A percentile compares a stretch with the other conserved stretches of the same genome.
These are phyloP conservation scores for Diplodus sargus DNA, from an alignment of 2,797 vertebrate species.

Conservation along the genomic window DNA sequence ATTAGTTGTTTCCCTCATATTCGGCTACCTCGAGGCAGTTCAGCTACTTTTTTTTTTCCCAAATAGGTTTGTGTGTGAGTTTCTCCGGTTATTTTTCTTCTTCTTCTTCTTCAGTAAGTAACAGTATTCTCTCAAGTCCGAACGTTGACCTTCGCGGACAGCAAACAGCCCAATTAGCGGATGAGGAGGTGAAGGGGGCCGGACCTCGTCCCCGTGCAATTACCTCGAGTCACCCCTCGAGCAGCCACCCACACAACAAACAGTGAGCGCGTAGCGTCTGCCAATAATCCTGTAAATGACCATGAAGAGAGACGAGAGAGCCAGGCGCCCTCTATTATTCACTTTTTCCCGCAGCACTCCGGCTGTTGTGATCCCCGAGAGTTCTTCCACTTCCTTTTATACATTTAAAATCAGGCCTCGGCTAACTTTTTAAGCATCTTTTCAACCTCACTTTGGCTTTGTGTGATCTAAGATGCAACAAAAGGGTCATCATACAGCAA, in stretches of 20 bases:
- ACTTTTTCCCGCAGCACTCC: constrained; percentile 1
- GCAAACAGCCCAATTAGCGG: constrained; percentile 76
- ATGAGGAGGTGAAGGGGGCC: constrained; percentile 62
- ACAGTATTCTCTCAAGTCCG: constrained; percentile 49
- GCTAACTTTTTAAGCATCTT: constrained; percentile 28
- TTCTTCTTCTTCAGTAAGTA: constrained; percentile 36
- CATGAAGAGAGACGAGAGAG: constrained; percentile 27
- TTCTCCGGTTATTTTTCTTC: constrained; percentile 24
- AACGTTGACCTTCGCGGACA: constrained; percentile 64
- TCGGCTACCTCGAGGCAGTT: constrained; percentile 11
- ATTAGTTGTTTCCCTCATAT: constrained; percentile 55
- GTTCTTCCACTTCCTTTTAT: constrained; percentile 41
- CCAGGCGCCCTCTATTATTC: constrained; percentile 1
- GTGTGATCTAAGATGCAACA: not conserved
- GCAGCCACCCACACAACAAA: constrained; percentile 64
- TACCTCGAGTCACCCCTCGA: constrained; percentile 63
- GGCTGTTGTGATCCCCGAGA: constrained; percentile 40
- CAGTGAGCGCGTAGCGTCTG: constrained; percentile 28
- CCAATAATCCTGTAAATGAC: constrained; percentile 46
- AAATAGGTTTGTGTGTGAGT: constrained; percentile 36
- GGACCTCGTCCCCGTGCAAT: constrained; percentile 64
- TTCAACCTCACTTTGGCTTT: constrained; percentile 23
- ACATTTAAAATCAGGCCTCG: constrained; percentile 39
- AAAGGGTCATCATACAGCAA: constrained; percentile 35
- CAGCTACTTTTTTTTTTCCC: not conserved